Base-by-base conservation (phyloP, 2,113 vertebrate genomes). In the Alces alces region DNA sequence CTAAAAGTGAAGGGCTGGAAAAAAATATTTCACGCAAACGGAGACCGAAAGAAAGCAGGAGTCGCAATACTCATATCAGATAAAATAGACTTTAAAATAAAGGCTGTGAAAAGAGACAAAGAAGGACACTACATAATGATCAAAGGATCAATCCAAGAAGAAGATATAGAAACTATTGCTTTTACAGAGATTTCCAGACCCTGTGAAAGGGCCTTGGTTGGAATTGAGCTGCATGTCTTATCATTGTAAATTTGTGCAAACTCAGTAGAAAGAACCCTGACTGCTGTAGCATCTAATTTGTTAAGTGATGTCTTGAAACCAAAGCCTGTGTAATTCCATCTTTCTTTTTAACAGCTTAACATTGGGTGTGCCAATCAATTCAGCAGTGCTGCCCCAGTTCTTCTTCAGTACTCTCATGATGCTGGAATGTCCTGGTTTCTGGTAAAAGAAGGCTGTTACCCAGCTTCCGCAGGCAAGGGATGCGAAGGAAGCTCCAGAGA, bases 401-500 rank as follows among this genome's bases (percentile, higher is more conserved):
- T 99, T 97, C 99, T 99, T 66, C 99, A 99, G 96, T 99, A 99
- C 95, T 99, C 99, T 0, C 99, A 99, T 0, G 99, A 99, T 0
- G 99, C 99, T 0, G 99, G 99, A 21, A 99, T 99, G n/a, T 99
- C 99, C 91, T 99, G 99, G 99, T 99, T 99, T 0, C 98, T 99
- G 60, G 99, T 99, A 95, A 99, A 98, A 91, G 99, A 99, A 95
- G 99, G 99, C 94, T 99, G 99, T 97, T 99, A 99, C 98, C 99
- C 99, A 58, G 99, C 99, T 3, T 99, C 99, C 66, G 99, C 99
- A 58, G 98, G 93, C 0, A 99, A 99, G 86, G 98, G 99, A 11
- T 99, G 99, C 10, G 99, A 99, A 98, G 99, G 99, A 87, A 99
- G 98, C n/a, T 98, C 99, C 19, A 98, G 99, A 8, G 99, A 99